A percentile compares a stretch with the other conserved stretches of the same genome.
Evolutionary conservation across 2,888 invertebrate species (phyloP).

Genomic region (Tinea pellionella): DNA sequence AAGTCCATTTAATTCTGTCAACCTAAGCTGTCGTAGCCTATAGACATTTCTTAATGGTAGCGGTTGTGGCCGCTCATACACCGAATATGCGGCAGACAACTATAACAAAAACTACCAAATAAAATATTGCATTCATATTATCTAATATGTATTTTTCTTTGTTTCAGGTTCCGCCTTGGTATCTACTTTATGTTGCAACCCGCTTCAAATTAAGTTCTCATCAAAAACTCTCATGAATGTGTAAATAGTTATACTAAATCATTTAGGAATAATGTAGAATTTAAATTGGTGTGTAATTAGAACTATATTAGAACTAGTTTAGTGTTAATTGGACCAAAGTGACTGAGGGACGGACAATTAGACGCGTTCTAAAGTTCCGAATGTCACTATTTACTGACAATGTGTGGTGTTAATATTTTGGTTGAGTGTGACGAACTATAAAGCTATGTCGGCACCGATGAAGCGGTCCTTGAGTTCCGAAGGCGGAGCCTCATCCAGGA

Average conservation of each 20-base stretch:
- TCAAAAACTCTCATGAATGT: not conserved
- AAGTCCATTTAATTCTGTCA: too few species aligned
- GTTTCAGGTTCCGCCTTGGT: not conserved
- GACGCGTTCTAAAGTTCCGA: not conserved
- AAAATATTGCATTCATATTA: too few species aligned
- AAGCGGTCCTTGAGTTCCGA: constrained; percentile 77
- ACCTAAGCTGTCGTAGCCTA: too few species aligned
- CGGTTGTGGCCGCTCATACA: too few species aligned
- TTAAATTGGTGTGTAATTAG: not conserved
- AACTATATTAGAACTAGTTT: not conserved
- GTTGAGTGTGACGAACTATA: not conserved
- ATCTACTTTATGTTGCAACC: not conserved
- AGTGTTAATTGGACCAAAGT: not conserved
- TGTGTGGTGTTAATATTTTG: not conserved
- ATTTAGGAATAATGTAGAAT: not conserved
- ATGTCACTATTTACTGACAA: not conserved
- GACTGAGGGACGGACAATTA: not conserved
- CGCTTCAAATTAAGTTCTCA: not conserved
- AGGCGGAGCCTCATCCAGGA: constrained; percentile 62
- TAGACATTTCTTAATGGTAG: too few species aligned
- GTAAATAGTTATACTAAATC: not conserved
- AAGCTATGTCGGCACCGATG: constrained; percentile 60
- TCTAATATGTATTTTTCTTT: not conserved
- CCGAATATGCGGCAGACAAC: too few species aligned
- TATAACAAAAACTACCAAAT: too few species aligned